Evolutionary conservation across 2,113 vertebrate species (phyloP).

Genomic region (Tetraodon nigroviridis): DNA sequence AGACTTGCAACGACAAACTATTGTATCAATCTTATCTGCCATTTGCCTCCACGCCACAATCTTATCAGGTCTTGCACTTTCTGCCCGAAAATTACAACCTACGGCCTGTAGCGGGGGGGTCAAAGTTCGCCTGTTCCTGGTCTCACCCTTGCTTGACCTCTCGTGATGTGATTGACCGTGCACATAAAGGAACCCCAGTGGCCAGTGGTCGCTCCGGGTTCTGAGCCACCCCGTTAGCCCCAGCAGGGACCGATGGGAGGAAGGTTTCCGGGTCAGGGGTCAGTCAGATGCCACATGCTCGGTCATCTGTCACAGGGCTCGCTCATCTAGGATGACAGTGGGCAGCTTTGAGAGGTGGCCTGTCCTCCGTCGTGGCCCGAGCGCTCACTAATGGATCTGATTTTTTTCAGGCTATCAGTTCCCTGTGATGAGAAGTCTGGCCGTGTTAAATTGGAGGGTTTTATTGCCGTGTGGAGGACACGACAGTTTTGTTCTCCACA

Average conservation of each 20-base stretch:
- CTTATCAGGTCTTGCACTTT: slow-evolving; percentile 35
- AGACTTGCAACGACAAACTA: slow-evolving; percentile 9
- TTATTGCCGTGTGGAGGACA: slow-evolving; percentile 11
- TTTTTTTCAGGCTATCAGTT: slow-evolving; percentile 48
- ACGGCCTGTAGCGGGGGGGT: slow-evolving; percentile 32
- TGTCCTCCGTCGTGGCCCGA: slow-evolving; percentile 2
- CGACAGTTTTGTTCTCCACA: neutral
- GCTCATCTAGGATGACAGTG: slow-evolving; percentile 53
- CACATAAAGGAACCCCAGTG: slow-evolving; percentile 61
- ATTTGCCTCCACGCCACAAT: slow-evolving; percentile 21
- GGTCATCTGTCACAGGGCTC: slow-evolving; percentile 61
- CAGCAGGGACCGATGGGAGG: slow-evolving; percentile 44
- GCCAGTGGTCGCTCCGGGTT: slow-evolving; percentile 29
- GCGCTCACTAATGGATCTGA: slow-evolving; percentile 13
- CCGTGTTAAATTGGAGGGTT: slow-evolving; percentile 16
- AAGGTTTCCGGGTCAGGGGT: slow-evolving; percentile 61
- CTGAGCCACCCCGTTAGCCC: slow-evolving; percentile 48
- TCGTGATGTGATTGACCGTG: slow-evolving; percentile 52
- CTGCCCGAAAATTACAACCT: slow-evolving; percentile 39
- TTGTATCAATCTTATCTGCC: slow-evolving; percentile 34
- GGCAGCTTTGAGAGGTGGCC: slow-evolving; percentile 41
- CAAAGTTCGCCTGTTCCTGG: slow-evolving; percentile 58
- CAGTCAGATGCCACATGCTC: slow-evolving; percentile 69
- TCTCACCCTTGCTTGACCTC: slow-evolving; percentile 45
- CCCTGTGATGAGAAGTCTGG: slow-evolving; percentile 8